Conservation (phyloP, 2,113 vertebrate species). For the Cromileptes altivelis region DNA sequence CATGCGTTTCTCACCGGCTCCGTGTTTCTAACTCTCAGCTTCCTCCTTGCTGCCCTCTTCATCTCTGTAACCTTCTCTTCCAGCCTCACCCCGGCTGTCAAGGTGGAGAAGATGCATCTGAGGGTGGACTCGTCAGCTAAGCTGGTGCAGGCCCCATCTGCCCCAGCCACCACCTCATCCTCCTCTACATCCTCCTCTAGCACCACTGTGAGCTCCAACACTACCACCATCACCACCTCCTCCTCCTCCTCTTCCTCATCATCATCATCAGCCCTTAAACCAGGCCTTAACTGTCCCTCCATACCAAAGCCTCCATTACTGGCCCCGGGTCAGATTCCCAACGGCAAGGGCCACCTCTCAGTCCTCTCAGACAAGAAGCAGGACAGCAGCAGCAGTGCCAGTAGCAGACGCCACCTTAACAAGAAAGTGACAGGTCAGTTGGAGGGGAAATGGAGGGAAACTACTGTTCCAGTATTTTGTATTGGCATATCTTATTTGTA, state of each 20-base stretch:
- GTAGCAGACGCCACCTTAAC: conserved; percentile 94
- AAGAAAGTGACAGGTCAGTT: conserved; percentile 94
- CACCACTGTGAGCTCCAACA: conserved; percentile 94
- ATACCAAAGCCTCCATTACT: conserved; percentile 99
- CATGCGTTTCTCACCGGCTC: conserved; percentile 68
- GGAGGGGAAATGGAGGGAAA: conserved; percentile 1
- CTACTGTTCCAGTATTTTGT: not conserved
- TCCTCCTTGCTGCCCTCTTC: conserved; percentile 73
- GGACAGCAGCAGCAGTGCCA: conserved; percentile 89
- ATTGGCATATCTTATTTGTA: not conserved
- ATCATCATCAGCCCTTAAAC: conserved; percentile 93
- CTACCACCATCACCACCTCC: conserved; percentile 84
- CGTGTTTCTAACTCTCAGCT: conserved; percentile 75
- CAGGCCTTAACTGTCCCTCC: conserved; percentile 99
- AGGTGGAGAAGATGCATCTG: conserved; percentile 95
- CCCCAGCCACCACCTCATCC: conserved; percentile 88
- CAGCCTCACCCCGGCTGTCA: conserved; percentile 94
- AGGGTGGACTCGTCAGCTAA: conserved; percentile 94
- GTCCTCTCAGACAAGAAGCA: conserved; percentile 92
- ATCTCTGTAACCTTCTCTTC: conserved; percentile 77
- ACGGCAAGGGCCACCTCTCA: conserved; percentile 96
- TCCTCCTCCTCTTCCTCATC: conserved; percentile 82
- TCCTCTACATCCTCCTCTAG: conserved; percentile 91
- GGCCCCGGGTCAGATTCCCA: conserved; percentile 96
- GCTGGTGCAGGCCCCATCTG: conserved; percentile 89